phyloP scores from a whole-genome alignment of 2,888 invertebrate species.

The Penaeus monodon region DNA sequence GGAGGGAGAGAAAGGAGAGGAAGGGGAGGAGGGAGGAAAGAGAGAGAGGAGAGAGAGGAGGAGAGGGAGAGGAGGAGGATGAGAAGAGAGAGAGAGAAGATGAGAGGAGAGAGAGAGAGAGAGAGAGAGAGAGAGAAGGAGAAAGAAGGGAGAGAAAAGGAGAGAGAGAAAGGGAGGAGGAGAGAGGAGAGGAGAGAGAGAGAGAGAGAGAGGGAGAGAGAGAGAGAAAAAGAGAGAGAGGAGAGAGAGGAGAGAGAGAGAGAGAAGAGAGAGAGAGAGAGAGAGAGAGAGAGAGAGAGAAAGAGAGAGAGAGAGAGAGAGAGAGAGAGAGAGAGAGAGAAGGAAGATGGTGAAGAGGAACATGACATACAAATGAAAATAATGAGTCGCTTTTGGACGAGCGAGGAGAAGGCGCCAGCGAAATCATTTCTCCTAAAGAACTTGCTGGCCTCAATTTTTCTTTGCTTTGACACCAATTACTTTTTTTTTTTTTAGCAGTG shows the following conservation, averaged over 20 bases:
- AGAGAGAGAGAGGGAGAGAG: not conserved
- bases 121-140: too few species aligned
- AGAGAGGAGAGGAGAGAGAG: conserved; percentile 20
- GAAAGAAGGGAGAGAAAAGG: conserved; percentile 16
- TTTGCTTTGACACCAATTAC: too few species aligned
- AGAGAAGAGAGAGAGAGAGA: conserved; percentile 23
- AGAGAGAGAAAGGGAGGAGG: conserved; percentile 21
- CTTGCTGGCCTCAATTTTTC: too few species aligned
- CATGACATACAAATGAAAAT: not conserved
- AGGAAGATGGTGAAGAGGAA: not conserved
- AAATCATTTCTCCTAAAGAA: too few species aligned
- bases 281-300: conserved; percentile 5
- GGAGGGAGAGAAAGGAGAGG: too few species aligned
- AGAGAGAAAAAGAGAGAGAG: not conserved
- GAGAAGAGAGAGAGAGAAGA: conserved; percentile 16
- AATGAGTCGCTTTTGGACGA: too few species aligned
- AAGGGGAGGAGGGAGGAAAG: not conserved
- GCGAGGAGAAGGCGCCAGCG: too few species aligned
- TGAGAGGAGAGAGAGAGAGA: too few species aligned
- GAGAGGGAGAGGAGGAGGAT: conserved; percentile 13
- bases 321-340: not conserved
- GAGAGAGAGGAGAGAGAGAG: conserved; percentile 18
- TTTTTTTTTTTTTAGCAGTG: too few species aligned
- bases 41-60: not conserved
- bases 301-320: not conserved